phyloP scores from a whole-genome alignment of 53 echinoderm and acorn worm species.

The Echinometra lucunter region DNA sequence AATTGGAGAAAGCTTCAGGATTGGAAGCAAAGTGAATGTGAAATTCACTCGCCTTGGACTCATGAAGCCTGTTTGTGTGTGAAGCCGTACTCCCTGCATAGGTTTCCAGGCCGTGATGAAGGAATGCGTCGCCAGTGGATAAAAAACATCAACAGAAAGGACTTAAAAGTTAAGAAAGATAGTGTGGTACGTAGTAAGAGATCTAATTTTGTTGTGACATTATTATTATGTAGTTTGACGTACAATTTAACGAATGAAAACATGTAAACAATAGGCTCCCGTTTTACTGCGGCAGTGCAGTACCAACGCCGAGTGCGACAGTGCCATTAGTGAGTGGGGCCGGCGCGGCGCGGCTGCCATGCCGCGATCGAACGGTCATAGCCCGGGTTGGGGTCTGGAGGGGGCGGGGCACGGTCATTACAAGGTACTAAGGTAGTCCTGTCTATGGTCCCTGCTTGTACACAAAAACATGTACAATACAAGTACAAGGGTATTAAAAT shows the following conservation, averaged over 20 bases:
- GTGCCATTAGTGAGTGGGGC: neutral
- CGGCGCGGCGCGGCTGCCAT: neutral
- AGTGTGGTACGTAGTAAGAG: neutral
- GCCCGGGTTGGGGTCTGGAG: neutral
- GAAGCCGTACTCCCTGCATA: too few species aligned
- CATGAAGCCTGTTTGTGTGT: too few species aligned
- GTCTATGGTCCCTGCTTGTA: neutral
- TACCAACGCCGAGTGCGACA: neutral
- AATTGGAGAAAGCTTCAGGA: too few species aligned
- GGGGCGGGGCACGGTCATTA: neutral
- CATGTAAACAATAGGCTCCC: neutral
- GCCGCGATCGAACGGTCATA: neutral
- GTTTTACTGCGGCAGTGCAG: conserved; percentile 3
- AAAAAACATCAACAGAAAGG: neutral
- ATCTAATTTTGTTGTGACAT: neutral
- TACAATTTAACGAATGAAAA: neutral
- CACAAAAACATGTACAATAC: neutral
- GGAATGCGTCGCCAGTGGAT: neutral
- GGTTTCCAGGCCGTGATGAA: neutral
- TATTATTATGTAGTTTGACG: neutral
- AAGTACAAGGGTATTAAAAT: neutral
- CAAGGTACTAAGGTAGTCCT: neutral
- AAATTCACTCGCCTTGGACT: too few species aligned
- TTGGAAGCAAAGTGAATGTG: too few species aligned
- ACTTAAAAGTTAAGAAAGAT: neutral